Conservation (phyloP, 1,140 invertebrate species). For the Drosophila grimshawi region DNA sequence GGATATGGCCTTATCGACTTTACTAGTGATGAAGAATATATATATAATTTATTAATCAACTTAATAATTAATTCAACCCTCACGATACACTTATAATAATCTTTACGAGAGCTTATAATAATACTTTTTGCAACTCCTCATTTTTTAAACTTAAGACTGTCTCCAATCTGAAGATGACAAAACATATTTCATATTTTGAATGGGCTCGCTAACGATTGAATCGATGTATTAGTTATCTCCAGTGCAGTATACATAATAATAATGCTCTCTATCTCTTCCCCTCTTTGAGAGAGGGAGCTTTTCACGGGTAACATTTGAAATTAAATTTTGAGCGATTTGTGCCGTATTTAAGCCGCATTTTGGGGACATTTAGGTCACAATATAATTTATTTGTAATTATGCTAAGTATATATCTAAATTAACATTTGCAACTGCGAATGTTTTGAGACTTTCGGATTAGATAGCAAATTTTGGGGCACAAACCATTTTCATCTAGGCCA, state of each 20-base stretch:
- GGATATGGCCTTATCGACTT: too few species aligned
- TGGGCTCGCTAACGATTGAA: too few species aligned
- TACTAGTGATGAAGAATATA: too few species aligned
- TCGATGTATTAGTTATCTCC: too few species aligned
- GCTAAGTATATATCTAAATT: conserved; percentile 3
- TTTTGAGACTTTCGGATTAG: background rate
- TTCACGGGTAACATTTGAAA: background rate
- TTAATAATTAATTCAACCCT: too few species aligned
- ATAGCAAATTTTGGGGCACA: background rate
- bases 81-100: too few species aligned
- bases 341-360: background rate
- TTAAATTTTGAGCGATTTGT: background rate
- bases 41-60: too few species aligned
- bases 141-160: too few species aligned
- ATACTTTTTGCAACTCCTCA: too few species aligned
- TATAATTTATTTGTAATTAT: conserved; percentile 7
- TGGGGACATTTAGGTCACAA: background rate
- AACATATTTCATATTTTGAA: background rate
- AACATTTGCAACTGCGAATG: background rate
- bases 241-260: too few species aligned
- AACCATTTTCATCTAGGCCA: conserved; percentile 7
- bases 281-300: background rate
- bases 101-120: too few species aligned
- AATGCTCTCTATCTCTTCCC: background rate
- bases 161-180: too few species aligned